Evolutionary conservation across 1,140 invertebrate genomes (phyloP), one percentile per base, ranked within the genome.

Genomic region (Periplaneta americana): DNA sequence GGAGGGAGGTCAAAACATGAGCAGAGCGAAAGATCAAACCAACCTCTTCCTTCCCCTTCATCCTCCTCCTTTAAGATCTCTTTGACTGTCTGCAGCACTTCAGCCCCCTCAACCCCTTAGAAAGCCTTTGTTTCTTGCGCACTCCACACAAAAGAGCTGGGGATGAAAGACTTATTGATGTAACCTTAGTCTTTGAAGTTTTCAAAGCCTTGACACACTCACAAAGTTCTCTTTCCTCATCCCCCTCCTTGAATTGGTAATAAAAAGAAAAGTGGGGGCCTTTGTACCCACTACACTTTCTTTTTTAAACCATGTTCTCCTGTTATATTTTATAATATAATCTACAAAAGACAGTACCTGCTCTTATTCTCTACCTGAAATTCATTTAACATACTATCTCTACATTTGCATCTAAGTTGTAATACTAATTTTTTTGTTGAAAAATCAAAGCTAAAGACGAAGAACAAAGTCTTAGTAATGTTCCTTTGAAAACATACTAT

Each of bases 151-250:
- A 81, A 81, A 75, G 80, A 81, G 80, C 80, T 48, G 66, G 34
- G 74, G 80, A 81, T 75, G 80, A 81, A 81, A 81, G 80, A 66
- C 80, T 75, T 81, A 81, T 76, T 81, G 80, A 81, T 75, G 80
- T 81, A 81, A 81, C 80, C 80, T 81, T 81, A 75, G 74, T 48
- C 80, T 81, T 81, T 81, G 80, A 81, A 36, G 80, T 81, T 81
- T 75, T 75, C 80, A 81, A 81, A 81, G 80, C 75, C 80, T 75
- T 75, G 66, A 75, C 80, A 75, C 80, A 81, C 79, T 66, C 79
- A 34, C 80, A 75, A 75, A 75, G 66, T 75, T 75, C 66, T 39
- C 79, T 66, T 39, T 66, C 33, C 79, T 39, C 33, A 15, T 75
- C 75, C 80, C 33, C 80, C 80, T 75, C 80, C 80, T 81, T 81